Percentiles rank a stretch among this genome's conserved stretches.
These are phyloP conservation scores for Drosophila meridiana DNA, from an alignment of 2,888 invertebrate genomes.

Conservation along the genomic window DNA sequence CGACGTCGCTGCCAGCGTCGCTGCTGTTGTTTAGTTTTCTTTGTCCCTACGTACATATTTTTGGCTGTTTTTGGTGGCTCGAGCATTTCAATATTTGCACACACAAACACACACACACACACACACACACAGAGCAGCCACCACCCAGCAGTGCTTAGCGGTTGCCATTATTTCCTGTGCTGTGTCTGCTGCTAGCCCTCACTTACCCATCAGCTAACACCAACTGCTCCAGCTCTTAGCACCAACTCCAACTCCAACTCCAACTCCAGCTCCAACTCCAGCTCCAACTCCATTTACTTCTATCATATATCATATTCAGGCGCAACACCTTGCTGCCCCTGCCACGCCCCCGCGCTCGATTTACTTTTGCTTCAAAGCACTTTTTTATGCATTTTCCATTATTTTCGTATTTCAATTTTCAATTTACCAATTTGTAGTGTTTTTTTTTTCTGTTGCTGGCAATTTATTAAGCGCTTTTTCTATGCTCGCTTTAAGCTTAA, in stretches of 20 bases:
- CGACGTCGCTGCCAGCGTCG: slow-evolving; percentile 19
- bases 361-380: slow-evolving; percentile 3
- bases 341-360: slow-evolving; percentile 8
- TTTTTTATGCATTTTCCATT: slow-evolving; percentile 71
- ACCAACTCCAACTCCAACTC: neutral
- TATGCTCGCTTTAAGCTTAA: slow-evolving; percentile 19
- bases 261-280: neutral
- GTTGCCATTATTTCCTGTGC: slow-evolving; percentile 76
- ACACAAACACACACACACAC: slow-evolving; percentile 5
- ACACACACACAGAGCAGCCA: slow-evolving; percentile 1
- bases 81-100: slow-evolving; percentile 77
- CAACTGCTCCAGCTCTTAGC: neutral
- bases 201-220: slow-evolving; percentile 3
- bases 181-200: slow-evolving; percentile 48
- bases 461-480: slow-evolving; percentile 58
- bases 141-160: slow-evolving; percentile 34
- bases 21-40: slow-evolving; percentile 79
- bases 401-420: slow-evolving; percentile 51
- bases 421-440: slow-evolving; percentile 56
- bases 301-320: slow-evolving; percentile 79
- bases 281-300: slow-evolving; percentile 29
- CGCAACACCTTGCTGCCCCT: slow-evolving; percentile 45
- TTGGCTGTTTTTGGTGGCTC: slow-evolving; percentile 56
- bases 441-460: slow-evolving; percentile 16
- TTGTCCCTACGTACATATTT: slow-evolving; percentile 62